phyloP scores from a whole-genome alignment of 2,113 vertebrate genomes.

The Tringa solitaria region DNA sequence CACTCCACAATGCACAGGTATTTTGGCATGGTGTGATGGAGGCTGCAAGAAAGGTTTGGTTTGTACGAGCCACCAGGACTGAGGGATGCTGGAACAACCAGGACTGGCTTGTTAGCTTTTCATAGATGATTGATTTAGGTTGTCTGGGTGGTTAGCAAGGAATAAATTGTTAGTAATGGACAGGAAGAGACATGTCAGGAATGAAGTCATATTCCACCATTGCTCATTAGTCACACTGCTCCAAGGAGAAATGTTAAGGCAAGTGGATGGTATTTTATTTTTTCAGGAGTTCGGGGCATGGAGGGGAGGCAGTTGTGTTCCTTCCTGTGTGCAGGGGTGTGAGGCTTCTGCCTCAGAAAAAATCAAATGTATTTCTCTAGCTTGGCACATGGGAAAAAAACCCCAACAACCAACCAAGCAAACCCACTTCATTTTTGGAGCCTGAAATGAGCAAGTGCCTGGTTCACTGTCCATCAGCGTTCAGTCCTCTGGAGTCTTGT shows the following conservation, averaged over 20 bases:
- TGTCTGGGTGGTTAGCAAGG: not conserved
- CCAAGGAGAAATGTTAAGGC: not conserved
- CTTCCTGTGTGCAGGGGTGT: not conserved
- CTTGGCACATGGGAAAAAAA: not conserved
- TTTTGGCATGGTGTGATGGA: not conserved
- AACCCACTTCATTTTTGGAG: not conserved
- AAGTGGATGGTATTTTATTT: not conserved
- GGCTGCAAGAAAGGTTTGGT: not conserved
- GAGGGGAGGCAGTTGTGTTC: not conserved
- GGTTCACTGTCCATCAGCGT: not conserved
- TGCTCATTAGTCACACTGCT: constrained; percentile 3
- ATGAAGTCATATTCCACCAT: not conserved
- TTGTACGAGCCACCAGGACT: not conserved
- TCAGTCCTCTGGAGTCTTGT: not conserved
- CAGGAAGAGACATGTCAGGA: not conserved
- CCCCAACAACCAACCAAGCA: not conserved
- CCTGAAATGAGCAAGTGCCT: not conserved
- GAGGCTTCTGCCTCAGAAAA: not conserved
- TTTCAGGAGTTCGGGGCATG: not conserved
- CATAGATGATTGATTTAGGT: not conserved
- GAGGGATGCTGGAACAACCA: not conserved
- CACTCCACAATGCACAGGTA: not conserved
- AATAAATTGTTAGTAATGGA: constrained; percentile 8
- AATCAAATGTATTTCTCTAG: not conserved
- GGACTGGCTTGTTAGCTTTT: not conserved